These are phyloP conservation scores for Saccostrea glomerata DNA, from an alignment of 1,140 invertebrate genomes.

Conservation along the genomic window DNA sequence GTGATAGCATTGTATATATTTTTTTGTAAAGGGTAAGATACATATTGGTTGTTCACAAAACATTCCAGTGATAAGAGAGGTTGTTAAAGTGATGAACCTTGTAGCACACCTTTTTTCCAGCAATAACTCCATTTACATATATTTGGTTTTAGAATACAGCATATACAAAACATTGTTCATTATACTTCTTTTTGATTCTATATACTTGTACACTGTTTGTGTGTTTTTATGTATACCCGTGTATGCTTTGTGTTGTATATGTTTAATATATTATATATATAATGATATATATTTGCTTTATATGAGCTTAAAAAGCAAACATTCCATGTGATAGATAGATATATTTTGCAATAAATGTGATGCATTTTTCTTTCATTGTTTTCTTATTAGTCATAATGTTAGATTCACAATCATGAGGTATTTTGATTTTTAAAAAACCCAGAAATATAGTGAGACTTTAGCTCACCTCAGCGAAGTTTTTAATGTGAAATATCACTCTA, in stretches of 20 bases:
- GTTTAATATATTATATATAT: conserved; percentile 21
- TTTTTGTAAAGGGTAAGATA: not conserved
- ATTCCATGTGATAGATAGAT: conserved; percentile 33
- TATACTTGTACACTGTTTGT: not conserved
- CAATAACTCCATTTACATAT: conserved; percentile 5
- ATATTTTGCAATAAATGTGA: conserved; percentile 38
- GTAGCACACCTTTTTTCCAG: not conserved
- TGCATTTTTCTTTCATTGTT: not conserved
- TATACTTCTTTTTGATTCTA: not conserved
- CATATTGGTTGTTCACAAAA: not conserved
- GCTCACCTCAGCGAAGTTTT: no score
- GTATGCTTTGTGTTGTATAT: not conserved
- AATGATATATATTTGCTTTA: conserved; percentile 23
- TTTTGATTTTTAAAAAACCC: no score
- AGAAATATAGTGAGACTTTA: not conserved
- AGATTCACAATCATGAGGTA: no score
- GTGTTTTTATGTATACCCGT: not conserved
- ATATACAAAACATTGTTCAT: conserved; percentile 19
- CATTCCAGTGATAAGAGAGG: conserved; percentile 6
- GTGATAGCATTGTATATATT: not conserved
- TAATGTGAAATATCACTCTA: no score
- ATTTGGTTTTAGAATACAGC: not conserved
- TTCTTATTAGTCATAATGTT: not conserved
- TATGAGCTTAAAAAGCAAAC: conserved; percentile 34
- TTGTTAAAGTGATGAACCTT: not conserved